Percentiles rank a stretch among this genome's conserved stretches.
Evolutionary conservation across 2,888 invertebrate species (phyloP).

Genomic region (Hyles lineata): DNA sequence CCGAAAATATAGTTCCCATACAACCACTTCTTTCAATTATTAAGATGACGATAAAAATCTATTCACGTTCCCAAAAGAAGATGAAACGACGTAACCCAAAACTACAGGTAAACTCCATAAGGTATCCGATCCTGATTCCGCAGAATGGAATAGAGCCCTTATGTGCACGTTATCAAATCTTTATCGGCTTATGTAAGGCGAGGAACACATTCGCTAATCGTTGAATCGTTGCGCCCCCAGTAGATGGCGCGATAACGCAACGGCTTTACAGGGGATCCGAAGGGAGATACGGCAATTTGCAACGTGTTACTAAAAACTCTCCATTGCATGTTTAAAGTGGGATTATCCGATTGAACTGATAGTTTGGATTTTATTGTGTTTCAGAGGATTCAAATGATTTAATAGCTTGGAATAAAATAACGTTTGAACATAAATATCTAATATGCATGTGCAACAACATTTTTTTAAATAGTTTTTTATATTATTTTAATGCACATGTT

Average conservation of each 20-base stretch:
- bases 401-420: neutral
- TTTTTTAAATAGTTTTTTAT: no score
- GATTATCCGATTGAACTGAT: slow-evolving; percentile 5
- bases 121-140: neutral
- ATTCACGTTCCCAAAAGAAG: neutral
- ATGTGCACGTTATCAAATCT: slow-evolving; percentile 58
- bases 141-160: slow-evolving; percentile 10
- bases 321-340: slow-evolving; percentile 14
- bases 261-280: slow-evolving; percentile 25
- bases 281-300: slow-evolving; percentile 29
- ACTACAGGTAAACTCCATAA: neutral
- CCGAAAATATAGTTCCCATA: no score
- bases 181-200: slow-evolving; percentile 71
- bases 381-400: neutral
- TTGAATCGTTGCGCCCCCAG: slow-evolving; percentile 68
- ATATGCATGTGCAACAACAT: no score
- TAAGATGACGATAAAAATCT: neutral
- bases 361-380: neutral
- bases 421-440: neutral
- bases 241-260: slow-evolving; percentile 51
- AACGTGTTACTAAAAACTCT: slow-evolving; percentile 26
- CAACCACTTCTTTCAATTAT: no score
- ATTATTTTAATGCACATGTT: no score
- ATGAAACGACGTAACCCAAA: neutral
- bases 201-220: slow-evolving; percentile 74